Base-by-base conservation (phyloP, 2,888 invertebrate genomes). In the Sceliomorpha sp. region DNA sequence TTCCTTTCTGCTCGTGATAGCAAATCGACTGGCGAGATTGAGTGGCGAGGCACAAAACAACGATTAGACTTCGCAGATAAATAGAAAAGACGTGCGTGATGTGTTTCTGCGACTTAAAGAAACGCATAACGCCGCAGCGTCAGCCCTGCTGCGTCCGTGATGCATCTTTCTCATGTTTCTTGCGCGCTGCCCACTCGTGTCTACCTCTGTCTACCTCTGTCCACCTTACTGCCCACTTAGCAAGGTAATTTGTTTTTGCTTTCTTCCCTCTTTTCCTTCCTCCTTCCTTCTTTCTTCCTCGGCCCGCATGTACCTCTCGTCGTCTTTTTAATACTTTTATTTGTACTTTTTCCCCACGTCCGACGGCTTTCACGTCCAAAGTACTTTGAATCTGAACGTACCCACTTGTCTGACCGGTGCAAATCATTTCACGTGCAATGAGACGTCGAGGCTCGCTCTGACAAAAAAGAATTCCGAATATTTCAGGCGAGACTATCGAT, bases 171-270 rank as follows among this genome's bases (percentile, higher is more conserved):
- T 73, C 71, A 72, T 70, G 78, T 70, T 68, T 77, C 75, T 74
- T 76, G 63, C 70, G 63, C 64, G 34, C 76, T 74, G 32, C 74
- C 77, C 74, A 75, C 77, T 75, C 74, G 60, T 72, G 66, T 66
- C 75, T 60, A 60, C 70, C 72, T 72, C 68, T 71, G 75, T 76
- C 76, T 77, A 71, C 72, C 72, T 72, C 68, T 71, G 75, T 76
- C 76, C 78, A 71, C 72, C 75, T 73, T 70, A 72, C 79, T 72
- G 70, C 68, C 77, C 77, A 78, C 76, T 81, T 78, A 77, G 75
- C 62, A 58, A 69, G 74, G 76, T 77, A 80, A 79, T 79, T 77
- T 77, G 79, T 78, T 78, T 77, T 77, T 77, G 69, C 67, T 31
- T 44, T 44, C 44, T 44, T 44, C 10, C 50, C 17, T 39, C 39